Evolutionary conservation across 2,888 invertebrate genomes (phyloP), one percentile per base, ranked within the genome.

Genomic region (Bugulina stolonifera): DNA sequence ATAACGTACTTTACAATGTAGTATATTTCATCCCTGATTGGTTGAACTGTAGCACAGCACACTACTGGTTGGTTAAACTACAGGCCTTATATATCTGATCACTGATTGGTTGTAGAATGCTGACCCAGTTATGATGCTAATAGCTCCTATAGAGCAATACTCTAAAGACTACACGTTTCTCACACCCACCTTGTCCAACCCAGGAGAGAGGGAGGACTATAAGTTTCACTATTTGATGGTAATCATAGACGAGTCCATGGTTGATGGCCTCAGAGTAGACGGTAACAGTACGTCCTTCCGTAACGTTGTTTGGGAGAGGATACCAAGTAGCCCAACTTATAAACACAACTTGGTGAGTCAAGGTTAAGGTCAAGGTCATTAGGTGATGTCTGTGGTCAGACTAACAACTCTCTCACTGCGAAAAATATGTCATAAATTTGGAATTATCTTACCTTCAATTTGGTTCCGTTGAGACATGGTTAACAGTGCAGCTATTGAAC

Each of bases 121-220:
- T n/a, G 80, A 80, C 71, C 80, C 80, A 0, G 78, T 78, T 70
- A 78, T 80, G 77, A 76, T 76, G 1, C 58, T 78, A 10, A 32
- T 79, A 0, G 77, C 78, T 5, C 78, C 80, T 0, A 72, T 74
- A 10, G 70, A 73, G 0, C 78, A 79, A 74, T 80, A 76, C 71
- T 75, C 74, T 0, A 74, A 76, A 10, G 74, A 76, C 57, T 78
- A 78, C 75, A 75, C 76, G 1, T 79, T 77, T 73, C 74, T 76
- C 55, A 78, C 79, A 0, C 75, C 77, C 1, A 69, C 57, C 25
- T 25, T 57, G 5, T 57, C 57, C 23, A 74, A 52, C 55, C 76
- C 3, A 74, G 74, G 71, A 1, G 32, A 35, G 3, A 43, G 69
- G 22, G 57, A 64, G 23, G 72, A 73, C 54, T 35, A 69, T 2